Conservation (phyloP, 2,113 vertebrate genomes). For the Turdus rufiventris region DNA sequence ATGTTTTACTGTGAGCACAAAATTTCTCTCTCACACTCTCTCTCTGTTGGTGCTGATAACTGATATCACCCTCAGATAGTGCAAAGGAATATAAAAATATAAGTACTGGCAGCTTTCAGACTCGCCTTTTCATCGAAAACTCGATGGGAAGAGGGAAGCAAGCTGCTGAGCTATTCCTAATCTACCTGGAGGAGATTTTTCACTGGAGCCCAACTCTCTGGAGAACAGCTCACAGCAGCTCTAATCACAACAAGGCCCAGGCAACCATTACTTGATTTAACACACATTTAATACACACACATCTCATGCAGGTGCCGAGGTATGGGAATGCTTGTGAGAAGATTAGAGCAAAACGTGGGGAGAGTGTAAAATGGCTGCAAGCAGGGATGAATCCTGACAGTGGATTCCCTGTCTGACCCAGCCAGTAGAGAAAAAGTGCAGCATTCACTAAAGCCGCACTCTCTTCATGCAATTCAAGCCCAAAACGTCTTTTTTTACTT, state of each 20-base stretch:
- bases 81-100: background rate
- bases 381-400: accelerated
- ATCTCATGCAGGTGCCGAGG: constrained; percentile 11
- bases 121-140: background rate
- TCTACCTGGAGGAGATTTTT: background rate
- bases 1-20: background rate
- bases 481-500: background rate
- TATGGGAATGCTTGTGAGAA: background rate
- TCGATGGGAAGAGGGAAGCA: background rate
- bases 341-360: background rate
- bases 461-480: background rate
- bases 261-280: constrained; percentile 33
- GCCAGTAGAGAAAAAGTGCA: background rate
- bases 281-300: constrained; percentile 41
- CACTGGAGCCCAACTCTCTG: background rate
- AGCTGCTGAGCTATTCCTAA: background rate
- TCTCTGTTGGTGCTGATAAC: background rate
- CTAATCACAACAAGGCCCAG: background rate
- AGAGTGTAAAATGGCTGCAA: background rate
- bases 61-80: background rate
- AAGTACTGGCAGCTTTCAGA: background rate
- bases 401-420: background rate
- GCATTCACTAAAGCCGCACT: accelerated
- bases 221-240: background rate
- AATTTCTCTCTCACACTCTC: background rate